A percentile compares a stretch with the other conserved stretches of the same genome.
These are phyloP conservation scores for Mnemiopsis leidyi DNA, from an alignment of 37 sponge, comb jelly and placozoan genomes.

Conservation along the genomic window DNA sequence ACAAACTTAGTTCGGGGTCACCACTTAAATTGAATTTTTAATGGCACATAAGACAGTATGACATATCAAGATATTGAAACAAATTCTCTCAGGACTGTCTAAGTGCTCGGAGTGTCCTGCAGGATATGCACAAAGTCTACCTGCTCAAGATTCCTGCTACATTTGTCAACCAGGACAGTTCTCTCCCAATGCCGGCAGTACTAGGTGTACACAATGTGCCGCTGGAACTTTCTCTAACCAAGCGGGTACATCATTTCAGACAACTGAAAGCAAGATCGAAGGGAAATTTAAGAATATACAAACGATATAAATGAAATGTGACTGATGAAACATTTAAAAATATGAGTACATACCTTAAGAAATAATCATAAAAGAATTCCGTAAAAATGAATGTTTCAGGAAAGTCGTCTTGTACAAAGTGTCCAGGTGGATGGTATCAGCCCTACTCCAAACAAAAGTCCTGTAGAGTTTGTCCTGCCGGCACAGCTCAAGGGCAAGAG, in stretches of 20 bases:
- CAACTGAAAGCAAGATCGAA: no score
- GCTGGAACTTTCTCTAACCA: slow-evolving; percentile 1
- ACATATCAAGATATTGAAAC: no score
- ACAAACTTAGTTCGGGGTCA: no score
- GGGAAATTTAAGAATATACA: not conserved
- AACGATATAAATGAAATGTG: not conserved
- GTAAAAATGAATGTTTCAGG: no score
- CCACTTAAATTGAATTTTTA: no score
- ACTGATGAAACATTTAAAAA: no score
- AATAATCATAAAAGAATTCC: no score
- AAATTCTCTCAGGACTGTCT: not conserved
- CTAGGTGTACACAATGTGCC: not conserved
- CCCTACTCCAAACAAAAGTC: slow-evolving; percentile 15
- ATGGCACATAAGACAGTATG: no score
- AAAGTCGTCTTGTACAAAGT: not conserved
- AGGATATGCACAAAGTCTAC: not conserved
- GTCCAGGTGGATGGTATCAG: not conserved
- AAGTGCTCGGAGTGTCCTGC: not conserved
- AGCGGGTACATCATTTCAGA: no score
- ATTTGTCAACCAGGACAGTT: slow-evolving; percentile 6
- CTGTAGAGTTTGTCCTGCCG: not conserved
- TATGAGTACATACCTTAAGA: no score
- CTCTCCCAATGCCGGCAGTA: not conserved
- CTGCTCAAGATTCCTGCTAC: not conserved
- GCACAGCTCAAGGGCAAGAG: not conserved